Percentiles rank a stretch among this genome's conserved stretches.
Evolutionary conservation across 2,888 invertebrate genomes (phyloP).

Genomic region (Diachrysia chrysitis): DNA sequence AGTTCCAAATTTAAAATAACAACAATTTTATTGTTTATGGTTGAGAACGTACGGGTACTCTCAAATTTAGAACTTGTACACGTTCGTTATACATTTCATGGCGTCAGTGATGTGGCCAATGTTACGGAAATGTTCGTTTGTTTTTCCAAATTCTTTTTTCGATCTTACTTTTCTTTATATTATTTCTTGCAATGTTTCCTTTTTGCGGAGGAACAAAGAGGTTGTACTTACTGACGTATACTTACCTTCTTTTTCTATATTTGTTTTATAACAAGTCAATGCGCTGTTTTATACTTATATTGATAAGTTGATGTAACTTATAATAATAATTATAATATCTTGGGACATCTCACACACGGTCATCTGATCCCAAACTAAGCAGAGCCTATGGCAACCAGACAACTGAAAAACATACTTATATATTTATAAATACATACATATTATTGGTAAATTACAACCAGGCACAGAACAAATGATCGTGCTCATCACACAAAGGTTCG

Average conservation of each 20-base stretch:
- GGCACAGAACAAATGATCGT: too few relatives aligned
- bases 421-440: too few relatives aligned
- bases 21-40: slow-evolving; percentile 61
- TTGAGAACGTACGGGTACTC: slow-evolving; percentile 44
- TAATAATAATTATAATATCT: too few relatives aligned
- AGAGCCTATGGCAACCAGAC: too few relatives aligned
- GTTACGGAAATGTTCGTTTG: slow-evolving; percentile 25
- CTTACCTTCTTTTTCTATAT: neutral
- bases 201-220: slow-evolving; percentile 4
- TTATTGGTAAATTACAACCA: too few relatives aligned
- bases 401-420: too few relatives aligned
- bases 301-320: too few relatives aligned
- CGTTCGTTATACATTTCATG: slow-evolving; percentile 32
- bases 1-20: slow-evolving; percentile 73
- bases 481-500: too few relatives aligned
- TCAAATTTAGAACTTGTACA: slow-evolving; percentile 47
- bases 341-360: too few relatives aligned
- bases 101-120: slow-evolving; percentile 29
- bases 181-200: slow-evolving; percentile 5
- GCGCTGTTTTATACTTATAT: neutral
- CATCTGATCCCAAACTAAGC: too few relatives aligned
- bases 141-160: slow-evolving; percentile 2
- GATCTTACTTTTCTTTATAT: slow-evolving; percentile 1
- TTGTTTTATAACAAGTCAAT: neutral
- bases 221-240: slow-evolving; percentile 2